Evolutionary conservation across 2,113 vertebrate genomes (phyloP).

Genomic region (Amphilophus citrinellus): DNA sequence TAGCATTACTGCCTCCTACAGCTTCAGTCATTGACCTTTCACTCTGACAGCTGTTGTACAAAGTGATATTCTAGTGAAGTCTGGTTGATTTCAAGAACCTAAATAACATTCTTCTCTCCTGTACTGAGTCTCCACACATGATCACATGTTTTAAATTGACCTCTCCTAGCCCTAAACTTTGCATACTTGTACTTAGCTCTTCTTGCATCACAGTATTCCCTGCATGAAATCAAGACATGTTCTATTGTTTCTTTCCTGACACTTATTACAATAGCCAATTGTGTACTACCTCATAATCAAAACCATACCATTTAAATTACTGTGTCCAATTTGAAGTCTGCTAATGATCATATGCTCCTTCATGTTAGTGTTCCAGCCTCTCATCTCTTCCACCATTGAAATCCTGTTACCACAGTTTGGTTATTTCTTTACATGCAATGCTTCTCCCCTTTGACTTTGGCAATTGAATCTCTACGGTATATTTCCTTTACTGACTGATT

Average conservation of each 20-base stretch:
- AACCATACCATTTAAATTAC: not conserved
- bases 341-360: constrained; percentile 1
- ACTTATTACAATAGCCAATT: not conserved
- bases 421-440: too few relatives aligned
- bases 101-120: not conserved
- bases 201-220: not conserved
- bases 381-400: not conserved
- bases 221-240: not conserved
- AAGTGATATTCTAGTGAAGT: not conserved
- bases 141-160: not conserved
- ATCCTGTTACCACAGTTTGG: too few relatives aligned
- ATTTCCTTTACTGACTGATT: too few relatives aligned
- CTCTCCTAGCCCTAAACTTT: not conserved
- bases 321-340: not conserved
- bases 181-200: not conserved
- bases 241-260: not conserved
- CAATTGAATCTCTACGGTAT: too few relatives aligned
- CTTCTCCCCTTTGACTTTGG: too few relatives aligned
- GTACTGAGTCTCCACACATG: not conserved
- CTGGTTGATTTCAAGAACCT: not conserved
- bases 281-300: not conserved
- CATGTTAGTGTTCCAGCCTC: not conserved
- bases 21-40: not conserved
- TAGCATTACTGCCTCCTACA: too few relatives aligned
- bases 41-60: too few relatives aligned